phyloP scores from a whole-genome alignment of 1,140 invertebrate species.

The Meloidogyne chitwoodi region DNA sequence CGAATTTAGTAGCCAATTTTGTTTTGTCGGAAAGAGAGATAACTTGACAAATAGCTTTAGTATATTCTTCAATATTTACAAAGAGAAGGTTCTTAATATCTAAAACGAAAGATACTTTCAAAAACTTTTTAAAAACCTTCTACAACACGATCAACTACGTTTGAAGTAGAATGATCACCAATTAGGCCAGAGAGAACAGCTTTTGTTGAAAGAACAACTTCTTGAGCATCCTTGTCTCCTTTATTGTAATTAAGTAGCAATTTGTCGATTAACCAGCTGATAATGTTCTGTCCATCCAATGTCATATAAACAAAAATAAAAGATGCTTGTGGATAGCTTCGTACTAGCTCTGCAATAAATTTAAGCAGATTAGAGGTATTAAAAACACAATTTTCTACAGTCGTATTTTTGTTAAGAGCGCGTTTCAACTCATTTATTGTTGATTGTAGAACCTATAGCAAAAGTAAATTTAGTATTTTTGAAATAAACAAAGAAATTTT shows the following conservation, averaged over 20 bases:
- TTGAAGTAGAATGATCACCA: not conserved
- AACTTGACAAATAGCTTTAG: not conserved
- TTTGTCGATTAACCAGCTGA: conserved; percentile 30
- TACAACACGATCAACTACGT: conserved; percentile 17
- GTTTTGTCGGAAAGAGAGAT: not conserved
- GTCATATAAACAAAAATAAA: conserved; percentile 14
- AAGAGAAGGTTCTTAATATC: conserved; percentile 25
- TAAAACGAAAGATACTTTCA: not conserved
- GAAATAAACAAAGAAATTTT: not conserved
- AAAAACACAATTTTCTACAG: not conserved
- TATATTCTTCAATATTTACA: not conserved
- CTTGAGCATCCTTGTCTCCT: not conserved
- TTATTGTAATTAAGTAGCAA: conserved; percentile 19
- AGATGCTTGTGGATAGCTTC: conserved; percentile 21
- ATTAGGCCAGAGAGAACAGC: conserved; percentile 25
- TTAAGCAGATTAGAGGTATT: conserved; percentile 9
- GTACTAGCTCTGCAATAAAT: conserved; percentile 23
- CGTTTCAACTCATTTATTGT: conserved; percentile 11
- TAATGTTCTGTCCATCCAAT: not conserved
- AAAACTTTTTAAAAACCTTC: not conserved
- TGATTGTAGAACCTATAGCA: conserved; percentile 11
- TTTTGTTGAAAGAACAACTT: conserved; percentile 19
- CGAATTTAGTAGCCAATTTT: conserved; percentile 5
- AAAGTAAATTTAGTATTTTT: not conserved
- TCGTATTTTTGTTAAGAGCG: not conserved